phyloP scores from a whole-genome alignment of 2,113 vertebrate species.

The Labeo rohita region DNA sequence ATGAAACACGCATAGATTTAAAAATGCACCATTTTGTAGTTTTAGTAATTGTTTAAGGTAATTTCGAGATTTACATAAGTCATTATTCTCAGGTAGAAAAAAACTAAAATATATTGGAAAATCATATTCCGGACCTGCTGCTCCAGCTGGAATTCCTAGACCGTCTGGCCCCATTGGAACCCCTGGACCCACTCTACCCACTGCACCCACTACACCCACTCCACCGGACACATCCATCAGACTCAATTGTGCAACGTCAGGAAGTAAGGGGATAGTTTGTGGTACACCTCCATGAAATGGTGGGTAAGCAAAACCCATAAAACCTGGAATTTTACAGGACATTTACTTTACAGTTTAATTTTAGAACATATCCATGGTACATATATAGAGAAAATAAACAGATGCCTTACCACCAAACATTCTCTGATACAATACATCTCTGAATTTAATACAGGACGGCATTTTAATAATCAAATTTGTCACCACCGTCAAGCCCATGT shows the following conservation, averaged over 20 bases:
- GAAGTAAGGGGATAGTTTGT: too few relatives aligned
- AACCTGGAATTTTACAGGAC: not conserved
- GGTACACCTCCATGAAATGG: too few relatives aligned
- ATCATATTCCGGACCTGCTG: not conserved
- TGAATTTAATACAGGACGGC: conserved; percentile 67
- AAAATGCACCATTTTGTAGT: not conserved
- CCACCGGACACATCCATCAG: too few relatives aligned
- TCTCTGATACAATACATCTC: conserved; percentile 30
- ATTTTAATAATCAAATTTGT: conserved; percentile 64
- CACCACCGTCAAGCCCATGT: conserved; percentile 79
- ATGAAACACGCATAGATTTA: too few relatives aligned
- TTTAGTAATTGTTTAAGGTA: not conserved
- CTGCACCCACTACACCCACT: too few relatives aligned
- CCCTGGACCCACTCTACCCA: too few relatives aligned
- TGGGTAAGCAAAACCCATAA: not conserved
- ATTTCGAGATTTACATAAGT: not conserved
- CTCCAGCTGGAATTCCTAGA: not conserved
- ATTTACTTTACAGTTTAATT: not conserved
- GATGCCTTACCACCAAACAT: not conserved
- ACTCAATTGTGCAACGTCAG: too few relatives aligned
- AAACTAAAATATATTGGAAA: too few relatives aligned
- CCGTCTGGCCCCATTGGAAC: not conserved
- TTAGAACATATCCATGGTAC: not conserved
- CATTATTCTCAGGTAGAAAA: not conserved
- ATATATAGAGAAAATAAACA: not conserved